Evolutionary conservation across 2,888 invertebrate genomes (phyloP), one percentile per base, ranked within the genome.

Genomic region (Eugnorisma glareosa): DNA sequence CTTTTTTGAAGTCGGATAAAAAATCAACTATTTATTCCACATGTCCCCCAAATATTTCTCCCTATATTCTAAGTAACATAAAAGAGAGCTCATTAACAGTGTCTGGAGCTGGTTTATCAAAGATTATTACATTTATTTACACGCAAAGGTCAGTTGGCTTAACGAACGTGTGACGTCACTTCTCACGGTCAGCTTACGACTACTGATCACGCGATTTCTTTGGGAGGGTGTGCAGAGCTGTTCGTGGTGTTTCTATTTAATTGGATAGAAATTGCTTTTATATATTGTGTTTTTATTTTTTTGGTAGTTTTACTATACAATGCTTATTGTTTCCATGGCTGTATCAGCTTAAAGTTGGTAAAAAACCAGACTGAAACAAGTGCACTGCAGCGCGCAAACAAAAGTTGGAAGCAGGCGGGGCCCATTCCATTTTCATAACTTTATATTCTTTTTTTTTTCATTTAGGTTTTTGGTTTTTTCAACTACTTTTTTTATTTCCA

Each of bases 111-210:
- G 63, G 67, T 64, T 54, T 75, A 75, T 67, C 71, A 71, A 63
- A 75, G 66, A 77, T 84, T 84, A 86, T 86, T 87, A 84, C 75
- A 72, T 84, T 82, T 72, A 79, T 77, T 51, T 57, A 73, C 85
- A 87, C 85, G 85, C 87, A 77, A 79, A 87, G 83, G 86, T 77
- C 80, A 75, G 73, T 67, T 81, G 77, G 79, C 75, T 87, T 86
- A 82, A 85, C 67, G 85, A 86, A 87, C 61, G 40, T 43, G 73
- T 83, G 85, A 85, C 73, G 85, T 76, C 77, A n/a, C n/a, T n/a
- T n/a, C n/a, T n/a, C n/a, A 73, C n/a, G 48, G 48, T 28, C 48
- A 15, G 43, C 67, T 77, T 68, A 73, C 54, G 64, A 54, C 72
- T 83, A 73, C 73, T 77, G 69, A 67, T 77, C 85, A 82, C 77